Evolutionary conservation across 2,113 vertebrate genomes (phyloP).

Genomic region (Pogona vitticeps): DNA sequence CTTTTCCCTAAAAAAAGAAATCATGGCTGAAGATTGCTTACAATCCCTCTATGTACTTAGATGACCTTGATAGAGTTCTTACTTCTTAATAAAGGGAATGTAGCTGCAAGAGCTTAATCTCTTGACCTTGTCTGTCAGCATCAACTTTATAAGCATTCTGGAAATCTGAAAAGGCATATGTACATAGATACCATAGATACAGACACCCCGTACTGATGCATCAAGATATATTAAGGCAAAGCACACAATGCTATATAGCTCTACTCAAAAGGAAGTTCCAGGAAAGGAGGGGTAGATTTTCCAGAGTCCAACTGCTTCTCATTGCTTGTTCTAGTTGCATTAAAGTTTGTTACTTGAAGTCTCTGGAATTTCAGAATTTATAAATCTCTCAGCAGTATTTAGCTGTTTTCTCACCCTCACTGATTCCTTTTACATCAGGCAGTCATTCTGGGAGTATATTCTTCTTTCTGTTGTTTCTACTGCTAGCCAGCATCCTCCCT

Average conservation of each 20-base stretch:
- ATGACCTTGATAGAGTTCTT: not conserved
- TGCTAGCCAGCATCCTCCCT: too few species aligned
- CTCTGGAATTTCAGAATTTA: too few species aligned
- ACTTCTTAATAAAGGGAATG: not conserved
- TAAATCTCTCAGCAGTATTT: too few species aligned
- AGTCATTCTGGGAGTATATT: not conserved
- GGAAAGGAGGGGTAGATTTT: too few species aligned
- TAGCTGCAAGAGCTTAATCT: not conserved
- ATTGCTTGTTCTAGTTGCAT: too few species aligned
- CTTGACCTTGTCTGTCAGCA: not conserved
- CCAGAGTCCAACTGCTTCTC: too few species aligned
- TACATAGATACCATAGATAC: too few species aligned
- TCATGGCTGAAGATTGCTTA: not conserved
- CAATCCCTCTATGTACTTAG: not conserved
- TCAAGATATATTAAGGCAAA: too few species aligned
- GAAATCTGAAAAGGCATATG: not conserved
- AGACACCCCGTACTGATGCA: too few species aligned
- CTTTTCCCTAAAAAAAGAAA: not conserved
- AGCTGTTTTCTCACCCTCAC: not conserved
- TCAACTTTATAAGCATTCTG: not conserved
- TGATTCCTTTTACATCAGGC: not conserved
- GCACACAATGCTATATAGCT: too few species aligned
- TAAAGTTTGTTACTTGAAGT: too few species aligned
- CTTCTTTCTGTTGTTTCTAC: not conserved
- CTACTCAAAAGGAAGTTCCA: too few species aligned